These are phyloP conservation scores for Oxystoma pomonae DNA, from an alignment of 2,888 invertebrate species.

Conservation along the genomic window DNA sequence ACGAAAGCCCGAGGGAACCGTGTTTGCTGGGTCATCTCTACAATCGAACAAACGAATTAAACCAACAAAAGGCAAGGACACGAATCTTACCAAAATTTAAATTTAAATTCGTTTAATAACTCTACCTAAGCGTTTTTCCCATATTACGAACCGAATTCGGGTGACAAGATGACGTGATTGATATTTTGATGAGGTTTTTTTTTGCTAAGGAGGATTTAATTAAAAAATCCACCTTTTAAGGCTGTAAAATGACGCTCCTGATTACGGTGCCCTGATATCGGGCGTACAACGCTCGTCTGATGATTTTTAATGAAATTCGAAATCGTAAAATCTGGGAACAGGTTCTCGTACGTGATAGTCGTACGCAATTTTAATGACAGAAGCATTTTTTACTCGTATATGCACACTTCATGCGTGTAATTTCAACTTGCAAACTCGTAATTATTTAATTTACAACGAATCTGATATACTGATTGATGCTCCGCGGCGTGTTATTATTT, in stretches of 20 bases:
- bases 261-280: neutral
- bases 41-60: no score
- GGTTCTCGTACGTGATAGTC: conserved; percentile 25
- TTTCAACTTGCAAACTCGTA: conserved; percentile 28
- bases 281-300: neutral
- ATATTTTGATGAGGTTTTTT: neutral
- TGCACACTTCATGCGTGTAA: conserved; percentile 31
- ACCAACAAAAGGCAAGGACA: no score
- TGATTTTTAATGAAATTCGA: neutral
- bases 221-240: neutral
- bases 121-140: no score
- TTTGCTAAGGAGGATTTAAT: neutral
- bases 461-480: conserved; percentile 30
- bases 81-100: no score
- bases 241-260: neutral
- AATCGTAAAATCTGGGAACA: neutral
- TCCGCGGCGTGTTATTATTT: conserved; percentile 2
- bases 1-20: no score
- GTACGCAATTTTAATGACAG: conserved; percentile 31
- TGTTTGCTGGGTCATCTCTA: no score
- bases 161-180: neutral
- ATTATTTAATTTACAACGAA: conserved; percentile 35
- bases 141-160: neutral
- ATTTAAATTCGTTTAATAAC: no score
- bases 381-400: conserved; percentile 24